A percentile compares a stretch with the other conserved stretches of the same genome.
Conservation (phyloP, 2,113 vertebrate species). For the Melanerpes aurifrons region DNA sequence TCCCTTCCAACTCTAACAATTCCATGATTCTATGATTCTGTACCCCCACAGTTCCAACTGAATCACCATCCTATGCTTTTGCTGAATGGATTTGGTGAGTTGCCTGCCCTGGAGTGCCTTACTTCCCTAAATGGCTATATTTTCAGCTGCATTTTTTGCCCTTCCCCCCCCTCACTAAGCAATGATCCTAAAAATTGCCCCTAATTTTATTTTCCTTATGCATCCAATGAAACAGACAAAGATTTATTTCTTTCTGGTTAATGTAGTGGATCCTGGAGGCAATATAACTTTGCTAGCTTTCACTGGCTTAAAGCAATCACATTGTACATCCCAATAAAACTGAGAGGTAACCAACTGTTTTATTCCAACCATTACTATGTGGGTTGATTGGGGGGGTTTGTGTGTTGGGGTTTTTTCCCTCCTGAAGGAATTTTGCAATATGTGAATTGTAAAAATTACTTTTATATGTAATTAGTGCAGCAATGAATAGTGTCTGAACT, state of each 20-base stretch:
- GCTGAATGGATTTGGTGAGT: neutral
- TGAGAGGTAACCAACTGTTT: constrained; percentile 30
- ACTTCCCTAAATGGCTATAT: neutral
- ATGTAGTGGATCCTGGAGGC: neutral
- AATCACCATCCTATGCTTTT: neutral
- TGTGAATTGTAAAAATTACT: constrained; percentile 14
- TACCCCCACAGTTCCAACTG: neutral
- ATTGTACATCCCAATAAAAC: neutral
- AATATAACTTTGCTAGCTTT: neutral
- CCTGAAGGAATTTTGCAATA: constrained; percentile 32
- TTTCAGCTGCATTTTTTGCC: neutral
- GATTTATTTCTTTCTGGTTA: neutral
- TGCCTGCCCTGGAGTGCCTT: neutral
- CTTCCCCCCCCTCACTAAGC: neutral
- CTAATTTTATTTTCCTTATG: neutral
- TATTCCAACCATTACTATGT: neutral
- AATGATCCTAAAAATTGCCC: neutral
- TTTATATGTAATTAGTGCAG: neutral
- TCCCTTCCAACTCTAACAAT: too few species aligned
- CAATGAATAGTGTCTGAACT: constrained; percentile 22
- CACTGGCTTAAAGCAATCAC: neutral
- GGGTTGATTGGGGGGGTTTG: neutral
- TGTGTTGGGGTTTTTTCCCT: neutral
- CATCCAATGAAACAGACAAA: neutral
- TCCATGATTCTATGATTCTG: too few species aligned